phyloP scores from a whole-genome alignment of 2,888 invertebrate genomes.

The Portevinia maculata region DNA sequence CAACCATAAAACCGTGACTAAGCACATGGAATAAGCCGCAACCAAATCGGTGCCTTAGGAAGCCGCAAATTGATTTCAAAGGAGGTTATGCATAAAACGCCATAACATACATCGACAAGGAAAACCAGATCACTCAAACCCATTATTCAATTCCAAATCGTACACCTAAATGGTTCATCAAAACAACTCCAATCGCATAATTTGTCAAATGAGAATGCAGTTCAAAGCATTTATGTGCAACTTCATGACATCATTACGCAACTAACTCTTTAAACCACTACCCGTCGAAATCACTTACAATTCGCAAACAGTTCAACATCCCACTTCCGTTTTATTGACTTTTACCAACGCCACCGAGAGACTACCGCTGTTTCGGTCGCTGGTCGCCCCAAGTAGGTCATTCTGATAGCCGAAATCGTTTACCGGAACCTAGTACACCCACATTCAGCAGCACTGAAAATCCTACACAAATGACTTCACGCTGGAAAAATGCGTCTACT shows the following conservation, averaged over 20 bases:
- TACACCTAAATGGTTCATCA: no score
- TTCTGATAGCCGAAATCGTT: conserved; percentile 50
- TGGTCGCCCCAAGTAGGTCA: conserved; percentile 60
- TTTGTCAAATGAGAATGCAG: background rate
- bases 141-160: no score
- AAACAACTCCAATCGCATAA: background rate
- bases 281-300: conserved; percentile 51
- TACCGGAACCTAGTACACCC: conserved; percentile 66
- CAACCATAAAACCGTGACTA: no score
- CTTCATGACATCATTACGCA: conserved; percentile 7
- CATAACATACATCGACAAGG: no score
- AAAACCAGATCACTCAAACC: no score
- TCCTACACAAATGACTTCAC: conserved; percentile 19
- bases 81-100: no score
- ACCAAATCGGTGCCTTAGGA: no score
- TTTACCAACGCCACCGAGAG: conserved; percentile 45
- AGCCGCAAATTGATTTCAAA: no score
- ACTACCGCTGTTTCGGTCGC: conserved; percentile 30
- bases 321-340: conserved; percentile 38
- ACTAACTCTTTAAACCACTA: background rate
- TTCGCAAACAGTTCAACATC: conserved; percentile 21
- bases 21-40: no score
- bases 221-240: background rate
- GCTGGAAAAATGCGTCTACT: conserved; percentile 5
- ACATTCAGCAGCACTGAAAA: conserved; percentile 13